A percentile compares a stretch with the other conserved stretches of the same genome.
Conservation (phyloP, 1,140 invertebrate genomes). For the Pogonognathellus flavescens region DNA sequence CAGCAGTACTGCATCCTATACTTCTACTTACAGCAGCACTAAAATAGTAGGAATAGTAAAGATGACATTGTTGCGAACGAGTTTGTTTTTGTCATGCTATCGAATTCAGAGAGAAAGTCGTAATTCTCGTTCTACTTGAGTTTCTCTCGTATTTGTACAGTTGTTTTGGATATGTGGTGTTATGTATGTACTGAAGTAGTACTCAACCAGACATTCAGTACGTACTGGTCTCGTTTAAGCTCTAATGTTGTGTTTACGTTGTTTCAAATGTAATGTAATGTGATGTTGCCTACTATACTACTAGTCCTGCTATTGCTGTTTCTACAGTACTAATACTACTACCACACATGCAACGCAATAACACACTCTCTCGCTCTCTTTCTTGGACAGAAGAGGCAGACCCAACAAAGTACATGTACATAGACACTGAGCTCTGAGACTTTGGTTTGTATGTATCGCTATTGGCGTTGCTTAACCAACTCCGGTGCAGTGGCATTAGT, state of each 20-base stretch:
- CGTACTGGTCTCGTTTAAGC: constrained; percentile 7
- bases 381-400: too few species aligned
- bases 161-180: background rate
- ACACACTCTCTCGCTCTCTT: too few species aligned
- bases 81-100: constrained; percentile 25
- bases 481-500: background rate
- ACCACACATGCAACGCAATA: too few species aligned
- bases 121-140: constrained; percentile 17
- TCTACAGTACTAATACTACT: too few species aligned
- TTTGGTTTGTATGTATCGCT: too few species aligned
- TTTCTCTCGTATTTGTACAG: background rate
- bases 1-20: background rate
- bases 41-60: background rate
- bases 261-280: constrained; percentile 32
- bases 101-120: constrained; percentile 23
- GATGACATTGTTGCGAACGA: constrained; percentile 3
- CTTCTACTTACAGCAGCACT: background rate
- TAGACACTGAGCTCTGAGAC: too few species aligned
- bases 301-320: too few species aligned
- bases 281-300: background rate
- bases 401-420: too few species aligned
- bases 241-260: constrained; percentile 43
- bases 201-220: background rate
- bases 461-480: too few species aligned
- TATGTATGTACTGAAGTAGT: constrained; percentile 9